Percentiles rank a stretch among this genome's conserved stretches.
phyloP scores from a whole-genome alignment of 2,888 invertebrate species.

The Drosophila mulleri region DNA sequence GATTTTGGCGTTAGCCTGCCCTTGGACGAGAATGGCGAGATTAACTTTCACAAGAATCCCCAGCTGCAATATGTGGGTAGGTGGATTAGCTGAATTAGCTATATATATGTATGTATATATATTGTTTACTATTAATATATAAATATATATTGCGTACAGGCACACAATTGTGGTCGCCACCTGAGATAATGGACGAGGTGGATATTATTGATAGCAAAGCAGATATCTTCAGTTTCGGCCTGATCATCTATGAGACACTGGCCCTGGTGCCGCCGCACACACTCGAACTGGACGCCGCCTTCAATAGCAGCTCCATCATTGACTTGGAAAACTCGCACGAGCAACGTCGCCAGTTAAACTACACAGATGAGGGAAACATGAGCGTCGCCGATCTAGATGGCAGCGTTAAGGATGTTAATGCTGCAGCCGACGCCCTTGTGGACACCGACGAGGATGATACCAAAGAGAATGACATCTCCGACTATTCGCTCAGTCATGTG shows the following conservation, averaged over 20 bases:
- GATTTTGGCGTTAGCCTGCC: conserved; percentile 94
- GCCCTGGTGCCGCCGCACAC: conserved; percentile 89
- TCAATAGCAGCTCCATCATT: conserved; percentile 40
- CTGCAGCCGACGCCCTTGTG: neutral
- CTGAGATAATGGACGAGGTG: conserved; percentile 89
- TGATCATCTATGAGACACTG: conserved; percentile 93
- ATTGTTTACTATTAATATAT: neutral
- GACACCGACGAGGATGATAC: conserved; percentile 50
- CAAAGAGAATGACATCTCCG: conserved; percentile 57
- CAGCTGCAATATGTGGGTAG: conserved; percentile 88
- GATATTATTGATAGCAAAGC: conserved; percentile 89
- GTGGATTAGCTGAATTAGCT: conserved; percentile 10
- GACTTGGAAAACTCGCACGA: conserved; percentile 49
- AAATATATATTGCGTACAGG: conserved; percentile 85
- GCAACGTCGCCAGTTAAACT: conserved; percentile 22
- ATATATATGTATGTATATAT: neutral
- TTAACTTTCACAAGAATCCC: conserved; percentile 87
- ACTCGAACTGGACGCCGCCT: conserved; percentile 71
- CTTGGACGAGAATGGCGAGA: conserved; percentile 87
- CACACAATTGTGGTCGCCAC: conserved; percentile 92
- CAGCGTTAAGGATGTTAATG: neutral
- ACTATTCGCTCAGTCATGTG: conserved; percentile 34
- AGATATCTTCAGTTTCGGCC: conserved; percentile 92
- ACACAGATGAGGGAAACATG: conserved; percentile 7
- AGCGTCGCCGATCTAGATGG: neutral